phyloP scores from a whole-genome alignment of 2,888 invertebrate genomes.

The Drosophila affinis region DNA sequence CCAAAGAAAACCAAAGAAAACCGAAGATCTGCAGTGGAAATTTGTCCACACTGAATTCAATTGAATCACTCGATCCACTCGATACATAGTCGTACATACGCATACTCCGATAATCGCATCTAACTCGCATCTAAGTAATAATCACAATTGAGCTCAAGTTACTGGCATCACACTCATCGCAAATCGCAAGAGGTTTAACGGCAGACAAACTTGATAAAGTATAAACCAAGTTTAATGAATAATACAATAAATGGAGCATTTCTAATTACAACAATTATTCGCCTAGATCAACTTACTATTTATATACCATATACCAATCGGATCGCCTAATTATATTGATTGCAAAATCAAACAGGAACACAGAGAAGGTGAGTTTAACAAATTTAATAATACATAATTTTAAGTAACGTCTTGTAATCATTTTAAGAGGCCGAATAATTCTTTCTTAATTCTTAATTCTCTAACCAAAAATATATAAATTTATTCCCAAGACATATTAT shows the following conservation, averaged over 20 bases:
- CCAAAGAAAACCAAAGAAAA: not conserved
- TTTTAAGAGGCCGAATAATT: too few relatives aligned
- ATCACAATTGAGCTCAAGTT: conserved; percentile 54
- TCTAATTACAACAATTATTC: conserved; percentile 50
- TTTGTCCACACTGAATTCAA: conserved; percentile 4
- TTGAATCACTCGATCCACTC: conserved; percentile 37
- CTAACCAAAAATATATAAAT: too few relatives aligned
- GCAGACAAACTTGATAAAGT: conserved; percentile 57
- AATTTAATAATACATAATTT: too few relatives aligned
- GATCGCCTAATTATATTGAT: conserved; percentile 42
- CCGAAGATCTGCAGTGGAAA: conserved; percentile 13
- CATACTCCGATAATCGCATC: conserved; percentile 52
- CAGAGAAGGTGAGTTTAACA: conserved; percentile 20
- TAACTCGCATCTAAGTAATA: conserved; percentile 31
- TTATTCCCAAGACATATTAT: too few relatives aligned
- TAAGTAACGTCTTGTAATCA: too few relatives aligned
- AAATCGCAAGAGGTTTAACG: conserved; percentile 40
- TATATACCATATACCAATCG: conserved; percentile 59
- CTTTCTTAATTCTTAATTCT: too few relatives aligned
- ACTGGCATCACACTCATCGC: conserved; percentile 48
- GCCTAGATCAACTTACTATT: conserved; percentile 57
- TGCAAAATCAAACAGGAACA: conserved; percentile 16
- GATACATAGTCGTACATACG: conserved; percentile 44
- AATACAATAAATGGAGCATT: conserved; percentile 56
- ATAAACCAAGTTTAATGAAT: conserved; percentile 30